Conservation (phyloP, 2,113 vertebrate species). For the Phalacrocorax carbo region DNA sequence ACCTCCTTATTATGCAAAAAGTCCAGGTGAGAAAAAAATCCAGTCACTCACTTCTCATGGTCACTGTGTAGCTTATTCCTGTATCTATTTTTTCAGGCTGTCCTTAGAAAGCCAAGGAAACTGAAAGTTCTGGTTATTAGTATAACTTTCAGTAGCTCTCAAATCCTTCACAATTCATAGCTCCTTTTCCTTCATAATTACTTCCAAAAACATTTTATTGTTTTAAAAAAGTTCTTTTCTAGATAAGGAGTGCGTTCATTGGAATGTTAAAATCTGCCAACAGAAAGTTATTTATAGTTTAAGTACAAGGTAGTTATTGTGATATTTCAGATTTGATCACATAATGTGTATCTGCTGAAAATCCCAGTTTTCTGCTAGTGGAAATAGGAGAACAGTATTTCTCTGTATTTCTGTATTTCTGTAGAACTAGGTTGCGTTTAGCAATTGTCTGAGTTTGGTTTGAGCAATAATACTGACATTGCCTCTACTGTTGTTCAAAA, state of each 20-base stretch:
- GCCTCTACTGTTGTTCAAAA: neutral
- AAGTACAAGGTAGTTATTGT: constrained; percentile 17
- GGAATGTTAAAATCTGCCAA: neutral
- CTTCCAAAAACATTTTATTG: neutral
- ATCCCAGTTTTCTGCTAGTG: neutral
- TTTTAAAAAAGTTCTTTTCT: neutral
- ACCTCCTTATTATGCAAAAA: neutral
- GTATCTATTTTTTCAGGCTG: neutral
- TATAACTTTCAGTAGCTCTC: neutral
- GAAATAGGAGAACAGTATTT: neutral
- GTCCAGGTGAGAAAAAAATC: neutral
- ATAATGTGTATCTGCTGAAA: neutral
- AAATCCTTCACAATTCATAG: neutral
- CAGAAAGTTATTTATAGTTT: neutral
- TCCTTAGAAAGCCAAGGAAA: neutral
- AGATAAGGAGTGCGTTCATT: neutral
- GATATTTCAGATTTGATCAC: neutral
- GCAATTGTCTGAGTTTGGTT: neutral
- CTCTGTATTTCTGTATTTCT: neutral
- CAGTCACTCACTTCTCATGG: neutral
- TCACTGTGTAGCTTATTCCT: neutral
- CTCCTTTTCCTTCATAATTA: neutral
- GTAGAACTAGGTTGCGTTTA: neutral
- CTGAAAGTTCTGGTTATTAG: neutral
- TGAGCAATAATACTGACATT: neutral